Evolutionary conservation across 2,113 vertebrate genomes (phyloP), one percentile per base, ranked within the genome.

Genomic region (Zapornia atra): DNA sequence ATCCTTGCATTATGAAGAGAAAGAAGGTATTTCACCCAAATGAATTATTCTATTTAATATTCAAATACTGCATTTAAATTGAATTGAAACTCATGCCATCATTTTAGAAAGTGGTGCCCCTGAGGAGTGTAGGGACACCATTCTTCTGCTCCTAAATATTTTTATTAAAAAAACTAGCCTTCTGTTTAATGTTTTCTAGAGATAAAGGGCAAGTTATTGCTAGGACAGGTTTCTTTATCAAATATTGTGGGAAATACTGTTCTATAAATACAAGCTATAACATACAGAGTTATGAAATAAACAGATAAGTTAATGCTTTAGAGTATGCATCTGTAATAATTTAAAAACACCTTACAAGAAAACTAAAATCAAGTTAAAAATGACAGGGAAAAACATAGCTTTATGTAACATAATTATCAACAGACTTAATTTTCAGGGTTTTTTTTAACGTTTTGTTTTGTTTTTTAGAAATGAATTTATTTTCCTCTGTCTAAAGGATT

Each of bases 101-200:
- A 29, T 54, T 89, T 95, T 53, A 72, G 20, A 36, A 82, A 72
- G 34, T 24, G 6, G 4, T 69, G 16, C 19, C 44, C 44, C 33
- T 44, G 61, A 57, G 61, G 10, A 70, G 81, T 20, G 5, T 31
- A 42, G 46, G 53, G 63, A 61, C 28, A 61, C 6, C 50, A 46
- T 79, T 65, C 8, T 82, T 71, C 15, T 65, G 14, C 6, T 88
- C 16, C 48, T 65, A 63, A 82, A 59, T 25, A 69, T 26, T 57
- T 91, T 48, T 59, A 26, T 63, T 85, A 48, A 16, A 56, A 65
- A 56, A 0, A 0, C 0, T 12, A 34, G 1, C 4, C 21, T 61
- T 4, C 34, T 65, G 73, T 44, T 68, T 79, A 78, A 82, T 51
- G 7, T 51, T 86, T 81, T 71, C 20, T 44, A 42, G 28, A 63